A percentile compares a stretch with the other conserved stretches of the same genome.
phyloP scores from a whole-genome alignment of 2,113 vertebrate species.

The Sarotherodon lohbergeri region DNA sequence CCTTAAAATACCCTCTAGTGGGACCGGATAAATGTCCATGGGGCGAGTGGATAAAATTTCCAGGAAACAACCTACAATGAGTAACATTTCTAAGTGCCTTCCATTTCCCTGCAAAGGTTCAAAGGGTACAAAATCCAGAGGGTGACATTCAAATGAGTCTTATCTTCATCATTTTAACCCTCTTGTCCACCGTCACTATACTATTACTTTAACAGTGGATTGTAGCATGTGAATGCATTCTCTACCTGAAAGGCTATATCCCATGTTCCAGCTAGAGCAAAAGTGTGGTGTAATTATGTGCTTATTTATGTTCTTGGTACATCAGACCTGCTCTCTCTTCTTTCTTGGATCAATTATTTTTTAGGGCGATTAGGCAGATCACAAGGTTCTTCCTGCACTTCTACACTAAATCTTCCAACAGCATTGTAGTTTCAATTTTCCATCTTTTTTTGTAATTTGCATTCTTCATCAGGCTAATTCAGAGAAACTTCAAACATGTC shows the following conservation, averaged over 20 bases:
- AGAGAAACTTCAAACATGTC: not conserved
- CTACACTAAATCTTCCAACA: not conserved
- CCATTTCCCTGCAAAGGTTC: not conserved
- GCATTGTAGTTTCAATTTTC: not conserved
- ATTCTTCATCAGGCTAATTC: not conserved
- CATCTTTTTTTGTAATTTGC: not conserved
- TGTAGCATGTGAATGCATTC: not conserved
- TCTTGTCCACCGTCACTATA: not conserved
- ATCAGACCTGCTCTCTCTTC: not conserved
- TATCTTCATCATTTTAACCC: not conserved
- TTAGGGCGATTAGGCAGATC: not conserved
- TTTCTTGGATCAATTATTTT: not conserved
- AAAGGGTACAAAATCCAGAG: not conserved
- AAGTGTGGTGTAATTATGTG: conserved; percentile 7
- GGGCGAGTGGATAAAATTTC: not conserved
- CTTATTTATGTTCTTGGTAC: conserved; percentile 2
- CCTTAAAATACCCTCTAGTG: not conserved
- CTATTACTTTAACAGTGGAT: not conserved
- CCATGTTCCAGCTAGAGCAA: not conserved
- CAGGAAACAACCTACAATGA: not conserved
- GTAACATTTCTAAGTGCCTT: not conserved
- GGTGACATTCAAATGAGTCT: not conserved
- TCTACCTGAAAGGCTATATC: not conserved
- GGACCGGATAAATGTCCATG: not conserved
- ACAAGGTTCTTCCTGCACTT: not conserved